These are phyloP conservation scores for Zonotrichia albicollis DNA, from an alignment of 2,797 vertebrate genomes.

Conservation along the genomic window DNA sequence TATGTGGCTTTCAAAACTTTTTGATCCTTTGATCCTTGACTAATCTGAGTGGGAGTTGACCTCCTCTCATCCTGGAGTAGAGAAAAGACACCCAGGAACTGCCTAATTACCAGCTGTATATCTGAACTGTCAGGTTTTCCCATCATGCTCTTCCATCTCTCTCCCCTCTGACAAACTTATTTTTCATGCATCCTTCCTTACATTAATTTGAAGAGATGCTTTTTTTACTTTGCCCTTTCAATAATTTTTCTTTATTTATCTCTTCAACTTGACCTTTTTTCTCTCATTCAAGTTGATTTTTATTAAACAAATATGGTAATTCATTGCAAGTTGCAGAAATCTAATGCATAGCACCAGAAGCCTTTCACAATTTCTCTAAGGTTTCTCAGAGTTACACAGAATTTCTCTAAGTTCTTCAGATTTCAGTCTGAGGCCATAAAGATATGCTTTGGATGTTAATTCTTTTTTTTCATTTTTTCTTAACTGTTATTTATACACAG, in stretches of 20 bases:
- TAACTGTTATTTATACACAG: neutral
- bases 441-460: neutral
- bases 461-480: neutral
- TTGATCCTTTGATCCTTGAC: neutral
- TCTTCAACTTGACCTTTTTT: neutral
- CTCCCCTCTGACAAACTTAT: neutral
- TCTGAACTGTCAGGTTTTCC: neutral
- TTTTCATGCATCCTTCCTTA: neutral
- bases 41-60: neutral
- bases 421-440: neutral
- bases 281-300: neutral
- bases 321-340: neutral
- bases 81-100: neutral
- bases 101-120: neutral
- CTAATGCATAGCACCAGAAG: neutral
- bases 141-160: neutral
- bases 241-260: neutral
- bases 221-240: neutral
- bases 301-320: neutral
- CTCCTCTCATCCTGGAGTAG: neutral
- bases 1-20: neutral
- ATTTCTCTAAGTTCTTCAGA: neutral
- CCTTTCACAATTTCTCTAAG: neutral
- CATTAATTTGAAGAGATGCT: neutral
- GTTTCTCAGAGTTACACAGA: neutral